These are phyloP conservation scores for Ditylenchus dipsaci DNA, from an alignment of 1,140 invertebrate genomes.

Conservation along the genomic window DNA sequence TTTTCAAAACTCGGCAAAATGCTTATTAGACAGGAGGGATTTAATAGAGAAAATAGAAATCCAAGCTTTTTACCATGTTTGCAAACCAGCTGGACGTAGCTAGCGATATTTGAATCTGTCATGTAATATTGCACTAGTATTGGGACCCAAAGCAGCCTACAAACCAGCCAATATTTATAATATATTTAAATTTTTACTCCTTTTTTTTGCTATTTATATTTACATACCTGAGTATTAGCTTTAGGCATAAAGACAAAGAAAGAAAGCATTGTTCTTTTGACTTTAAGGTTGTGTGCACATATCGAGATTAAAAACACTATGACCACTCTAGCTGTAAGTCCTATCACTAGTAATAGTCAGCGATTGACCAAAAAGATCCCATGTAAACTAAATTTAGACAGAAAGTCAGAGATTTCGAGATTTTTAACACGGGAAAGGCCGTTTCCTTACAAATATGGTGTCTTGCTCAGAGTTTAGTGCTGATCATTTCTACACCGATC, in stretches of 20 bases:
- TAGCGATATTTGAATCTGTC: not conserved
- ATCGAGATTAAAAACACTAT: slow-evolving; percentile 28
- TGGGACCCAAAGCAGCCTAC: slow-evolving; percentile 43
- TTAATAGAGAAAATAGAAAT: no score
- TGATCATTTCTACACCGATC: no score
- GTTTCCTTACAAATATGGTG: no score
- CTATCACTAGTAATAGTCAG: slow-evolving; percentile 41
- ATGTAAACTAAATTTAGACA: slow-evolving; percentile 34
- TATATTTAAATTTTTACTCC: no score
- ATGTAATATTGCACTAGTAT: slow-evolving; percentile 23
- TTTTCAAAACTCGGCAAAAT: no score
- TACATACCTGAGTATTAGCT: slow-evolving; percentile 45
- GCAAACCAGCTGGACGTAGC: slow-evolving; percentile 20
- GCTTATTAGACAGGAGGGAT: no score
- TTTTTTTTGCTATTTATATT: not conserved
- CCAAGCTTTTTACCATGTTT: slow-evolving; percentile 30
- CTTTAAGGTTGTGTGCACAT: slow-evolving; percentile 9
- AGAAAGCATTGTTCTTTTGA: slow-evolving; percentile 45
- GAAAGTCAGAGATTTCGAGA: no score
- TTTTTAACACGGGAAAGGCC: no score
- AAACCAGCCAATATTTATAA: slow-evolving; percentile 2
- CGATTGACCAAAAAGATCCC: slow-evolving; percentile 28
- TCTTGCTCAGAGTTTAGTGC: no score
- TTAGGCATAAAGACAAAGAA: slow-evolving; percentile 43
- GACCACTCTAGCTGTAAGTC: slow-evolving; percentile 34